Conservation (phyloP, 2,888 invertebrate genomes). For the Eilema griseolum region DNA sequence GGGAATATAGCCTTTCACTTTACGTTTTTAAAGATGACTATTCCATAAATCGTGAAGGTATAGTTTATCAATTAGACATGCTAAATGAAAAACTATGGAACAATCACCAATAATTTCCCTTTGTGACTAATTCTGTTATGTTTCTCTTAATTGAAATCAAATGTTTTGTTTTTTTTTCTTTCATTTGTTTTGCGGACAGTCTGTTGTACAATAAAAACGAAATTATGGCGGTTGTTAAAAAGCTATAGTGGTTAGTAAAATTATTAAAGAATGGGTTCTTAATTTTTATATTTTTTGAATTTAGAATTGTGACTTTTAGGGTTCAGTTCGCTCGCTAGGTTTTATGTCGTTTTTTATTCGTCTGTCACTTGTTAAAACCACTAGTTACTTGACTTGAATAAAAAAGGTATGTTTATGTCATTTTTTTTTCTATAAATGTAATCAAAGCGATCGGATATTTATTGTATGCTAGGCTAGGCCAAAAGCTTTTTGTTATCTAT, state of each 20-base stretch:
- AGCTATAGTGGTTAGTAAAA: background rate
- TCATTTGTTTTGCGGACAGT: slow-evolving; percentile 6
- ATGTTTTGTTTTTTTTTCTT: slow-evolving; percentile 12
- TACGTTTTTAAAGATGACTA: background rate
- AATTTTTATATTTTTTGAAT: background rate
- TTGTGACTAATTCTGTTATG: slow-evolving; percentile 43
- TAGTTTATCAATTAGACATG: slow-evolving; percentile 45
- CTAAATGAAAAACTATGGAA: slow-evolving; percentile 46
- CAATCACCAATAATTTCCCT: slow-evolving; percentile 47
- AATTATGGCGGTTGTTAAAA: background rate
- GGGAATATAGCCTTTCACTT: slow-evolving; percentile 22
- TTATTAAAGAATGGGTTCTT: background rate
- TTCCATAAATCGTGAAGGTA: slow-evolving; percentile 10
- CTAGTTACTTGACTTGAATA: too few relatives aligned
- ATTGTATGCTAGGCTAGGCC: too few relatives aligned
- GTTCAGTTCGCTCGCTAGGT: too few relatives aligned
- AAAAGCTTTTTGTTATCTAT: too few relatives aligned
- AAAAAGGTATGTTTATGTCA: too few relatives aligned
- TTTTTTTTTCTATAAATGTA: too few relatives aligned
- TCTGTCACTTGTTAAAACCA: too few relatives aligned
- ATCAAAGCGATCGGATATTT: too few relatives aligned
- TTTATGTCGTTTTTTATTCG: too few relatives aligned
- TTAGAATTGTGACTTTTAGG: background rate
- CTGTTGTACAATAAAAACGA: background rate
- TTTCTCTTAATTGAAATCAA: slow-evolving; percentile 36